Percentiles rank a stretch among this genome's conserved stretches.
These are phyloP conservation scores for Poicephalus meyeri DNA, from an alignment of 2,113 vertebrate genomes.

Conservation along the genomic window DNA sequence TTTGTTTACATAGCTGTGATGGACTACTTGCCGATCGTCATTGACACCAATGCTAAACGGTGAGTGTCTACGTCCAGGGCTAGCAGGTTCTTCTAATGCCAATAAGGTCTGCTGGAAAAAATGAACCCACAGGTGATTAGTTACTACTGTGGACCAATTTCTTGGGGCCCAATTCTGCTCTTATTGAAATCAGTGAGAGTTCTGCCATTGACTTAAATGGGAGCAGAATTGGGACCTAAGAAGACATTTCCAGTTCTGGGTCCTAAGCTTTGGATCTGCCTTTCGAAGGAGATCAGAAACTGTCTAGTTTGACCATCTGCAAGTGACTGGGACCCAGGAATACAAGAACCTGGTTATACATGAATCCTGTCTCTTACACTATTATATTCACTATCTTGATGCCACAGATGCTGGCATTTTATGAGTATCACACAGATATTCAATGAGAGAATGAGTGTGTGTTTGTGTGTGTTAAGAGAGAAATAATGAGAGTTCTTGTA, in stretches of 20 bases:
- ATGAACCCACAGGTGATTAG: not conserved
- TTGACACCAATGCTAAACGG: constrained; percentile 77
- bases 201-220: constrained; percentile 61
- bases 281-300: constrained; percentile 34
- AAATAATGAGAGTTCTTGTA: not conserved
- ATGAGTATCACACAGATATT: not conserved
- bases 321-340: not conserved
- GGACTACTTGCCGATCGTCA: constrained; percentile 89
- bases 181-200: constrained; percentile 65
- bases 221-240: constrained; percentile 66
- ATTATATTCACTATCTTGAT: not conserved
- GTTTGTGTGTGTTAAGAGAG: not conserved
- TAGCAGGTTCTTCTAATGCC: not conserved
- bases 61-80: not conserved
- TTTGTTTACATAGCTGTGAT: constrained; percentile 92
- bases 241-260: constrained; percentile 22
- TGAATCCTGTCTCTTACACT: not conserved
- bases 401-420: not conserved
- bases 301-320: not conserved
- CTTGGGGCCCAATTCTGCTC: constrained; percentile 67
- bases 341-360: not conserved
- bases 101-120: not conserved
- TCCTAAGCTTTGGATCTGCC: constrained; percentile 19
- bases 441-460: not conserved
- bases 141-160: constrained; percentile 17